Evolutionary conservation across 2,797 vertebrate species (phyloP), one percentile per base, ranked within the genome.

Genomic region (Trematomus bernacchii): DNA sequence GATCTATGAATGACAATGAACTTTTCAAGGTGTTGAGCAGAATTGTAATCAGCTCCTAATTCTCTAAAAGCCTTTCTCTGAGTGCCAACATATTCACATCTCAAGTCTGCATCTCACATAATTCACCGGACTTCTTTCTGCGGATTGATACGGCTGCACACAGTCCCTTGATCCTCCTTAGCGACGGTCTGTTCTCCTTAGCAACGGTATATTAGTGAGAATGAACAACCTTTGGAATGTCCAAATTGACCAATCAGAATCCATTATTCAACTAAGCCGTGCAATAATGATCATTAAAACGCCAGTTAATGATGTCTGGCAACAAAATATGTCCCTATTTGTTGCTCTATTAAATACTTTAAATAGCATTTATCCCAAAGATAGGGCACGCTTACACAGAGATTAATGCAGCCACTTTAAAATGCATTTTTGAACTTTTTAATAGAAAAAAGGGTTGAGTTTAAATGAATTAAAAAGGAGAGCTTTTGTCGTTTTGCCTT

Each of bases 281-380:
- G 33, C 8, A 37, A 37, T 37, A 37, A 37, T 37, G 33, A 37
- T 8, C 6, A 37, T 37, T 6, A 37, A 37, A 9, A 73, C 12
- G n/a, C 23, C 1, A 21, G 47, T 76, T 79, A 85, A 86, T 54
- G 76, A 63, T 72, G 63, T 72, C 64, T 77, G 47, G 48, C 61
- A 33, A 72, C 62, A 71, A 58, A 83, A 85, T 73, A 30, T 33
- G 37, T 19, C n/a, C 47, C 30, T 42, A 55, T 57, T 70, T 66
- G 60, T 59, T 65, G 60, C 64, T 69, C 63, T 66, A 14, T 71
- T 64, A 71, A 70, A 81, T 61, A 73, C 16, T 33, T 52, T 75
- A 71, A 84, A 84, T 68, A 65, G 65, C 23, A 27, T 27, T 4
- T 27, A 27, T 27, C 13, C 13, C 27, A 27, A 27, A 50, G 60